These are phyloP conservation scores for Apamea sordens DNA, from an alignment of 2,888 invertebrate species.

Conservation along the genomic window DNA sequence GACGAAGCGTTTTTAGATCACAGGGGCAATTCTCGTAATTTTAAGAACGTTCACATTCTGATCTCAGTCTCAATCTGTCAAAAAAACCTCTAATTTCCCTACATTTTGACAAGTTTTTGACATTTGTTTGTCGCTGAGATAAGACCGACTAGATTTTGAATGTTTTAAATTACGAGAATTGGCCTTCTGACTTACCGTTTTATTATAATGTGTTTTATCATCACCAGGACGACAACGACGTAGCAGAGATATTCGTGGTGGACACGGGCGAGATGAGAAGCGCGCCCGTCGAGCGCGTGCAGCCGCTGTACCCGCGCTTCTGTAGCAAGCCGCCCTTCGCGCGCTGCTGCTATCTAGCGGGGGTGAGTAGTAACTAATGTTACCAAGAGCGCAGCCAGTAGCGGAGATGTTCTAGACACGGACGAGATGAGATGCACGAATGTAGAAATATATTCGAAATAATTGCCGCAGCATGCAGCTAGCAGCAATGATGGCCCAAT, in stretches of 20 bases:
- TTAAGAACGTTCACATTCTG: too few relatives aligned
- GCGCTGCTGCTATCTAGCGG: constrained; percentile 85
- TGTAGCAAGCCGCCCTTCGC: constrained; percentile 79
- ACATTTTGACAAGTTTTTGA: too few relatives aligned
- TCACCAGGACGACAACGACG: constrained; percentile 69
- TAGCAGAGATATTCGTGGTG: constrained; percentile 79
- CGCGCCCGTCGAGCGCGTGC: constrained; percentile 66
- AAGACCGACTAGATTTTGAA: too few relatives aligned
- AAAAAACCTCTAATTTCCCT: too few relatives aligned
- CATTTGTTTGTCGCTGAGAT: too few relatives aligned
- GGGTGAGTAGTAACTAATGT: constrained; percentile 72
- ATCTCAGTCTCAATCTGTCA: too few relatives aligned
- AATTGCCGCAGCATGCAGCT: not conserved
- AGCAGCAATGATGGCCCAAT: too few relatives aligned
- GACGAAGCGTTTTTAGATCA: not conserved
- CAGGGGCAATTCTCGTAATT: too few relatives aligned
- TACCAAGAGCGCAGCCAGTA: not conserved
- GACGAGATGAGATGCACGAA: not conserved
- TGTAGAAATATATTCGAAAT: not conserved
- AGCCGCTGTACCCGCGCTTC: constrained; percentile 77
- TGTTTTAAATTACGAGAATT: too few relatives aligned
- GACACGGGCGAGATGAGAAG: constrained; percentile 82
- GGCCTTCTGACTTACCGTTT: not conserved
- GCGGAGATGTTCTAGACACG: not conserved
- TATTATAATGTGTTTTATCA: not conserved